phyloP scores from a whole-genome alignment of 2,797 vertebrate species.

The Lutra lutra region DNA sequence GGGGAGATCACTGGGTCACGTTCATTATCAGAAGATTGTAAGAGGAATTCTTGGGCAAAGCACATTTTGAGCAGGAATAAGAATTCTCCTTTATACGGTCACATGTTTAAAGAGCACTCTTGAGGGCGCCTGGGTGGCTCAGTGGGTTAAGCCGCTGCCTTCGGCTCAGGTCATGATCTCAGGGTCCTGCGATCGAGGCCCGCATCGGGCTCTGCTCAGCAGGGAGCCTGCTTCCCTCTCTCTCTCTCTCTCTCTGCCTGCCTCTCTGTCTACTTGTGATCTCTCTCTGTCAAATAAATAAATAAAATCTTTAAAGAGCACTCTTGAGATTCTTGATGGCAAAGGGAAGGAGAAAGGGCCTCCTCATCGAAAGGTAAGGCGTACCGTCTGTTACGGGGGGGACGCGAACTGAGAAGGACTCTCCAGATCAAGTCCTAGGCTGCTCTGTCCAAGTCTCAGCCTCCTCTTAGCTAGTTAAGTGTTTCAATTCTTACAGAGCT shows the following conservation, averaged over 20 bases:
- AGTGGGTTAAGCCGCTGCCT: too few species aligned
- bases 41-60: constrained; percentile 47
- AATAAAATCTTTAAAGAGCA: constrained; percentile 9
- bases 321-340: not conserved
- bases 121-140: too few species aligned
- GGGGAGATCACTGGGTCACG: not conserved
- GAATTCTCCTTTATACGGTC: not conserved
- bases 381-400: not conserved
- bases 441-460: not conserved
- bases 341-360: not conserved
- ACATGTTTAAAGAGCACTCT: not conserved
- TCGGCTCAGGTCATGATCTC: too few species aligned
- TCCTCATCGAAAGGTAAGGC: not conserved
- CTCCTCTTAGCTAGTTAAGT: not conserved
- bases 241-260: too few species aligned
- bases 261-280: too few species aligned
- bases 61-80: constrained; percentile 9
- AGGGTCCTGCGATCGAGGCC: too few species aligned
- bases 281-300: too few species aligned
- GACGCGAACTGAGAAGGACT: not conserved
- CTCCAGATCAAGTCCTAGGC: not conserved
- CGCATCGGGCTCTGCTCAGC: too few species aligned
- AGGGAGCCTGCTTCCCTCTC: too few species aligned
- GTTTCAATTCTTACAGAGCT: not conserved
- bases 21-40: constrained; percentile 31